These are phyloP conservation scores for Leucophenga varia DNA, from an alignment of 1,140 invertebrate genomes.

Conservation along the genomic window DNA sequence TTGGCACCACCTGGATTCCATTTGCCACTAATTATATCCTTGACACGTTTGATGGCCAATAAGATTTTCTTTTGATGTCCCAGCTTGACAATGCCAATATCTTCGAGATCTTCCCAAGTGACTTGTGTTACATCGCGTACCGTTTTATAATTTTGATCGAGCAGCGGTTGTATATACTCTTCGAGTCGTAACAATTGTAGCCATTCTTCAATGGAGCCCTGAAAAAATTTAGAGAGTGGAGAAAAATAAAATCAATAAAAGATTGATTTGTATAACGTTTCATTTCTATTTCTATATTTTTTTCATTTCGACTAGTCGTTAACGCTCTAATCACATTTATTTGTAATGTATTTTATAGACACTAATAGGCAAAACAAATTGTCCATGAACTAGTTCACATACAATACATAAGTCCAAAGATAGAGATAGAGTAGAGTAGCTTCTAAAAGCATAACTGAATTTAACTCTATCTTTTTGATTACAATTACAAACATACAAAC, in stretches of 20 bases:
- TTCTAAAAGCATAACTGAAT: no score
- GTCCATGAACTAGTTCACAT: slow-evolving; percentile 48
- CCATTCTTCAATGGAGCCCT: slow-evolving; percentile 93
- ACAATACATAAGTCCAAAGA: no score
- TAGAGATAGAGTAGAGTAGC: no score
- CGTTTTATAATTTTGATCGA: slow-evolving; percentile 89
- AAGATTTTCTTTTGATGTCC: slow-evolving; percentile 99
- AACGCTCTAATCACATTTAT: slow-evolving; percentile 44
- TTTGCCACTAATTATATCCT: slow-evolving; percentile 88
- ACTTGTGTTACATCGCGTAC: slow-evolving; percentile 92
- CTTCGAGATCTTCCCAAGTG: slow-evolving; percentile 98
- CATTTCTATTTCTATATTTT: slow-evolving; percentile 19
- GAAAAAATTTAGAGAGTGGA: slow-evolving; percentile 12
- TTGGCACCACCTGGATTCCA: slow-evolving; percentile 57
- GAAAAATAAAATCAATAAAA: slow-evolving; percentile 1
- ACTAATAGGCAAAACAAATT: slow-evolving; percentile 32
- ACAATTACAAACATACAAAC: not conserved
- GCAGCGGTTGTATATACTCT: slow-evolving; percentile 85
- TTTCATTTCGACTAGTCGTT: no score
- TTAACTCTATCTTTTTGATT: no score
- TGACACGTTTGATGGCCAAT: slow-evolving; percentile 94
- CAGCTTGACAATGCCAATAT: slow-evolving; percentile 92
- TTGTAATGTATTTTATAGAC: slow-evolving; percentile 21
- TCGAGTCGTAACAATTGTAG: slow-evolving; percentile 84
- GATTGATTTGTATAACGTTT: slow-evolving; percentile 10